A percentile compares a stretch with the other conserved stretches of the same genome.
Conservation (phyloP, 2,113 vertebrate genomes). For the Seriola dumerili region DNA sequence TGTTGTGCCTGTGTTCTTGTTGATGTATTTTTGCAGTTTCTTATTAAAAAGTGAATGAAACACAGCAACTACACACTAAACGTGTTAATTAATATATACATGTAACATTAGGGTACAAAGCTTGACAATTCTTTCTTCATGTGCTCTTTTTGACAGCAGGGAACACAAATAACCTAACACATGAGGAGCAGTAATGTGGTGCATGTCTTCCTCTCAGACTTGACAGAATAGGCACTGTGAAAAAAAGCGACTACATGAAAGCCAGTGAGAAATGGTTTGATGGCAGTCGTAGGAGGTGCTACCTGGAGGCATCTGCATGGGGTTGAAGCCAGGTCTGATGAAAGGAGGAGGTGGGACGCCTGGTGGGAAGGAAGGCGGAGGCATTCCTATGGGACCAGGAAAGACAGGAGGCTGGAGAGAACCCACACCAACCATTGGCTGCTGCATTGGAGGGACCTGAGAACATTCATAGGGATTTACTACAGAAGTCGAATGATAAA, state of each 20-base stretch:
- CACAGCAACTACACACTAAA: too few species aligned
- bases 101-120: too few species aligned
- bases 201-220: too few species aligned
- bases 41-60: too few species aligned
- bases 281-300: slow-evolving; percentile 13
- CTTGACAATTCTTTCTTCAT: too few species aligned
- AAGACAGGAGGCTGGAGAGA: slow-evolving; percentile 89
- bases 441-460: slow-evolving; percentile 90
- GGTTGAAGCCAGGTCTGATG: slow-evolving; percentile 95
- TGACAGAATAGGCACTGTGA: background rate
- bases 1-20: too few species aligned
- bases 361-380: slow-evolving; percentile 94
- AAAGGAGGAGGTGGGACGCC: slow-evolving; percentile 93
- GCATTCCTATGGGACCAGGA: slow-evolving; percentile 92
- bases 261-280: background rate
- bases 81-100: too few species aligned
- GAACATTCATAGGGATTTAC: slow-evolving; percentile 34
- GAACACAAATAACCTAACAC: too few species aligned
- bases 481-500: background rate
- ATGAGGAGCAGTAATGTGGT: background rate
- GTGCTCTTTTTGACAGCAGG: too few species aligned
- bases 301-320: slow-evolving; percentile 98
- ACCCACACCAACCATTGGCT: slow-evolving; percentile 88
- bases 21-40: too few species aligned
- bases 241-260: background rate